Evolutionary conservation across 2,888 invertebrate genomes (phyloP).

Genomic region (Timema podura): DNA sequence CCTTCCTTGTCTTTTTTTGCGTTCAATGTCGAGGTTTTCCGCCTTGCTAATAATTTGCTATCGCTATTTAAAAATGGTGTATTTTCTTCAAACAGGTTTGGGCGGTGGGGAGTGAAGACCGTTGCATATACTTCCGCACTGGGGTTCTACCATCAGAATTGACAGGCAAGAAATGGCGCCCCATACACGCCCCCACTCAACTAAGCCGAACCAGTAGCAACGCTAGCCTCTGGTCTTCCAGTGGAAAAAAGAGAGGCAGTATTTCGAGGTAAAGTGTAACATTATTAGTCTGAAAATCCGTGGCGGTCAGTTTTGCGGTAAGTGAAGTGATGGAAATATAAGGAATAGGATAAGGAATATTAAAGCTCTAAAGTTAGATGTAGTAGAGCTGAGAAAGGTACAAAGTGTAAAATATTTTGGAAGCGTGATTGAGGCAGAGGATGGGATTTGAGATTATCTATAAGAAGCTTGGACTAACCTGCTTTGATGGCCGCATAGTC

Average conservation of each 20-base stretch:
- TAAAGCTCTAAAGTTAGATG: too few relatives aligned
- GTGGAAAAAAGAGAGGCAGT: conserved; percentile 20
- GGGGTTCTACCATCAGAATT: conserved; percentile 70
- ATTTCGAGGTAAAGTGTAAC: conserved; percentile 12
- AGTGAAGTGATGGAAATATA: too few relatives aligned
- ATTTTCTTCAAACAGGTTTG: conserved; percentile 54
- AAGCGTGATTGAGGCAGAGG: too few relatives aligned
- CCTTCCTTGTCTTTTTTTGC: background rate
- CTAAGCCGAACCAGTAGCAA: conserved; percentile 78
- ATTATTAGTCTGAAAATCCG: too few relatives aligned
- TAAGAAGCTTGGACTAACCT: too few relatives aligned
- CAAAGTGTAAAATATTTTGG: too few relatives aligned
- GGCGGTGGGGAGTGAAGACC: conserved; percentile 79
- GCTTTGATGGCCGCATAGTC: too few relatives aligned
- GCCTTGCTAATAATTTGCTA: background rate
- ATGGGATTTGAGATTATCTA: too few relatives aligned
- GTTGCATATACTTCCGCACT: conserved; percentile 73
- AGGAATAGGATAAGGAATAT: too few relatives aligned
- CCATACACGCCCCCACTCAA: conserved; percentile 74
- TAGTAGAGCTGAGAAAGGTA: too few relatives aligned
- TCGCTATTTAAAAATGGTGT: conserved; percentile 6
- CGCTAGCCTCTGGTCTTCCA: conserved; percentile 61
- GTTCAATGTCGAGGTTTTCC: background rate
- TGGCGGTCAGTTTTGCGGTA: too few relatives aligned
- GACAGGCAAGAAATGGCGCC: conserved; percentile 84